phyloP scores from a whole-genome alignment of 2,888 invertebrate genomes.

The Lumbricus terrestris region DNA sequence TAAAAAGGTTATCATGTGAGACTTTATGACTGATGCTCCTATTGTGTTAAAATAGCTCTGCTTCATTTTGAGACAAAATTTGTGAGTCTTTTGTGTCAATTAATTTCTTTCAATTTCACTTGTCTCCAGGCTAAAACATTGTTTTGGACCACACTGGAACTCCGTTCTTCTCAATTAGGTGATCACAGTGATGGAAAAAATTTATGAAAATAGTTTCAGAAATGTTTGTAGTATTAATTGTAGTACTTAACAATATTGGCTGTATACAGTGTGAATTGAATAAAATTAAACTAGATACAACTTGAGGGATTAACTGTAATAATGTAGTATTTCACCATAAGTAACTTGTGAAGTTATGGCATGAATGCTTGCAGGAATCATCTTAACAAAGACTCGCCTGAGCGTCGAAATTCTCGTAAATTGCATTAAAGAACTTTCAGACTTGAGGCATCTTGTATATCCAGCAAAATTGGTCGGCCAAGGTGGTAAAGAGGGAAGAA shows the following conservation, averaged over 20 bases:
- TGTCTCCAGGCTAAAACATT: neutral
- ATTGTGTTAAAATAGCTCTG: too few relatives aligned
- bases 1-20: too few relatives aligned
- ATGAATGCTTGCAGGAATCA: constrained; percentile 19
- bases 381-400: constrained; percentile 23
- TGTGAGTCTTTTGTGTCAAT: neutral
- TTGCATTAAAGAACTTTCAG: constrained; percentile 14
- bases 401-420: constrained; percentile 8
- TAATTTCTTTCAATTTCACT: neutral
- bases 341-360: neutral
- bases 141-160: neutral
- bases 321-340: neutral
- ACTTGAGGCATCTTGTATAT: constrained; percentile 6
- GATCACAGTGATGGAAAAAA: too few relatives aligned
- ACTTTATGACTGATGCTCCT: too few relatives aligned
- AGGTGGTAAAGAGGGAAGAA: constrained; percentile 14
- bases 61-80: neutral
- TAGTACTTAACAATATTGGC: too few relatives aligned
- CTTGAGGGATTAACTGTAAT: neutral
- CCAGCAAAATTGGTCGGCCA: constrained; percentile 25
- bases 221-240: too few relatives aligned
- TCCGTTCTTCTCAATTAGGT: too few relatives aligned
- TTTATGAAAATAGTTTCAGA: neutral
- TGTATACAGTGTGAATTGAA: too few relatives aligned
- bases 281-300: neutral